Conservation (phyloP, 2,797 vertebrate species). For the Falco rusticolus region DNA sequence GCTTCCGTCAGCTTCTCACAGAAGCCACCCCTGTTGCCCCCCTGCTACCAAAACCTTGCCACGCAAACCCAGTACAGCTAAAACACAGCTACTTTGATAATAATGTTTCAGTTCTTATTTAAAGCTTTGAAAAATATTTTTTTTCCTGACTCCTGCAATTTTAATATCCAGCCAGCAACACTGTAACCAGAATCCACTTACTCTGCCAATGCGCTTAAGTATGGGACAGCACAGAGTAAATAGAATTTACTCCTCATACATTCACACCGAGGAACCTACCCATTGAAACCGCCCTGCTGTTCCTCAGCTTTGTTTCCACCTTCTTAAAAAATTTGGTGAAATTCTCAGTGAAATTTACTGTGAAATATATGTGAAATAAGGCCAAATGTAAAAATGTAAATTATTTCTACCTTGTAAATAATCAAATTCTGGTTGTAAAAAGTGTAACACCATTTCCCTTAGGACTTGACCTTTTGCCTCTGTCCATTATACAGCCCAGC, state of each 20-base stretch:
- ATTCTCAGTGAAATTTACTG: background rate
- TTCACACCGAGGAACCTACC: background rate
- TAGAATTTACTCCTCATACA: background rate
- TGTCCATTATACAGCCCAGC: background rate
- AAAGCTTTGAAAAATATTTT: background rate
- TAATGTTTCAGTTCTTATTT: background rate
- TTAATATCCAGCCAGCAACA: background rate
- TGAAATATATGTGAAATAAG: background rate
- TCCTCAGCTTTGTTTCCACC: background rate
- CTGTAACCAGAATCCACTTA: background rate
- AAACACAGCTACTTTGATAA: background rate
- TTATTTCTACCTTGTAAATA: background rate
- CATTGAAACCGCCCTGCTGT: background rate
- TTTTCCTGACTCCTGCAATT: background rate
- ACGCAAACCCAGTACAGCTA: too few relatives aligned
- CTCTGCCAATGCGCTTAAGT: background rate
- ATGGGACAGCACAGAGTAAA: background rate
- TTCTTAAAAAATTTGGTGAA: background rate
- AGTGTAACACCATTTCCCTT: background rate
- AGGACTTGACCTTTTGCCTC: background rate
- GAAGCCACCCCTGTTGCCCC: too few relatives aligned
- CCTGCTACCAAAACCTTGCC: too few relatives aligned
- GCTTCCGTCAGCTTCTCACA: too few relatives aligned
- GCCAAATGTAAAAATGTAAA: background rate
- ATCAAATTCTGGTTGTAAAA: background rate